These are phyloP conservation scores for Pterostichus niger DNA, from an alignment of 2,888 invertebrate genomes.

Conservation along the genomic window DNA sequence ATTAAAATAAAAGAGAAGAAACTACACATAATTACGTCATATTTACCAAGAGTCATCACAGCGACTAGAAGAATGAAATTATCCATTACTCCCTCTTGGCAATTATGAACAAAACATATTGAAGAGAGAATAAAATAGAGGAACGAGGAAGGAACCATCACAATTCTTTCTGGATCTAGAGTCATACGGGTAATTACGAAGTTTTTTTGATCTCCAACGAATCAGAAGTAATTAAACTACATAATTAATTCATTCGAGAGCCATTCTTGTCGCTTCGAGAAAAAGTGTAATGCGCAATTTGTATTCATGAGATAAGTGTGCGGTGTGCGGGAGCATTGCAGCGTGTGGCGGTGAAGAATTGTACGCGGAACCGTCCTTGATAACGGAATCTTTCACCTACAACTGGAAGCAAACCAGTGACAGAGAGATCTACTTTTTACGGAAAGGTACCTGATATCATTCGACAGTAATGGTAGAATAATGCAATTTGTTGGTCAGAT, in stretches of 20 bases:
- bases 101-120: not conserved
- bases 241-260: conserved; percentile 58
- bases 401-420: not conserved
- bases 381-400: conserved; percentile 48
- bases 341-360: conserved; percentile 41
- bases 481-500: too few species aligned
- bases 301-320: conserved; percentile 62
- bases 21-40: not conserved
- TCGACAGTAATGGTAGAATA: too few species aligned
- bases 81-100: not conserved
- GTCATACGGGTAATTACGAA: conserved; percentile 59
- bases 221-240: conserved; percentile 60
- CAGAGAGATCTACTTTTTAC: too few species aligned
- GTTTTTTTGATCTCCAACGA: conserved; percentile 61
- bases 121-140: not conserved
- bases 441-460: too few species aligned
- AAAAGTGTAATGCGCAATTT: conserved; percentile 61
- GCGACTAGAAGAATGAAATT: not conserved
- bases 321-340: conserved; percentile 28
- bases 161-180: conserved; percentile 20
- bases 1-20: not conserved
- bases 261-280: conserved; percentile 56
- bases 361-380: conserved; percentile 42
- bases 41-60: not conserved
- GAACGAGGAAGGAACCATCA: not conserved